phyloP scores from a whole-genome alignment of 2,113 vertebrate genomes.

The Xenus cinereus region DNA sequence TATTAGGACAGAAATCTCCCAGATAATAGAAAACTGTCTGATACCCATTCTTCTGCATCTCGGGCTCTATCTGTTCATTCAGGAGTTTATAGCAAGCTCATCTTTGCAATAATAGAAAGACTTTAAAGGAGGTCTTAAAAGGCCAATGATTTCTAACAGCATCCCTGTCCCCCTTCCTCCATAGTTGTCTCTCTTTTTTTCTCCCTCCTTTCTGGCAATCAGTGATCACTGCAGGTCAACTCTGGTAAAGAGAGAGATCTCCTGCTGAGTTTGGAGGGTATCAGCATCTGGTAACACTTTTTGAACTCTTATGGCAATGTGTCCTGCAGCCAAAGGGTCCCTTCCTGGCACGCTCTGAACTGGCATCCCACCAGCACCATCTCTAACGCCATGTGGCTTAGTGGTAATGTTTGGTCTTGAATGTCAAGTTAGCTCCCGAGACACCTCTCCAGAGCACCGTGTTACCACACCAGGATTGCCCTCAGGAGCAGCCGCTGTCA shows the following conservation, averaged over 20 bases:
- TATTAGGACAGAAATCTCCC: slow-evolving; percentile 43
- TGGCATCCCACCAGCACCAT: not conserved
- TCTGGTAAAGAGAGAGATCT: not conserved
- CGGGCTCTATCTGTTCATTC: not conserved
- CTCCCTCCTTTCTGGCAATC: not conserved
- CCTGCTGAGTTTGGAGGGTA: not conserved
- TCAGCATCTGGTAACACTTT: not conserved
- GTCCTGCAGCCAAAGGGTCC: not conserved
- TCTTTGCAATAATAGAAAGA: slow-evolving; percentile 15
- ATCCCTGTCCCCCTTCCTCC: not conserved
- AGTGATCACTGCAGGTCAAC: not conserved
- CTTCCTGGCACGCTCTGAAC: not conserved
- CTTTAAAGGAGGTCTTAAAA: slow-evolving; percentile 14
- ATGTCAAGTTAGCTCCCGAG: not conserved
- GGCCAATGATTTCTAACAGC: not conserved
- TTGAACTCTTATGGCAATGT: not conserved
- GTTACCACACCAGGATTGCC: not conserved
- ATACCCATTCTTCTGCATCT: not conserved
- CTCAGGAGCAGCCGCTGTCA: fast-evolving
- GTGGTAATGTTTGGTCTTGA: not conserved
- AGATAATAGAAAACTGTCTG: slow-evolving; percentile 44
- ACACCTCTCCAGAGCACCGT: not conserved
- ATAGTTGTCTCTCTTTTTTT: not conserved
- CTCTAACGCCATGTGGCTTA: fast-evolving
- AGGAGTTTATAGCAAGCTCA: slow-evolving; percentile 32